Evolutionary conservation across 2,113 vertebrate species (phyloP).

Genomic region (Ursus arctos): DNA sequence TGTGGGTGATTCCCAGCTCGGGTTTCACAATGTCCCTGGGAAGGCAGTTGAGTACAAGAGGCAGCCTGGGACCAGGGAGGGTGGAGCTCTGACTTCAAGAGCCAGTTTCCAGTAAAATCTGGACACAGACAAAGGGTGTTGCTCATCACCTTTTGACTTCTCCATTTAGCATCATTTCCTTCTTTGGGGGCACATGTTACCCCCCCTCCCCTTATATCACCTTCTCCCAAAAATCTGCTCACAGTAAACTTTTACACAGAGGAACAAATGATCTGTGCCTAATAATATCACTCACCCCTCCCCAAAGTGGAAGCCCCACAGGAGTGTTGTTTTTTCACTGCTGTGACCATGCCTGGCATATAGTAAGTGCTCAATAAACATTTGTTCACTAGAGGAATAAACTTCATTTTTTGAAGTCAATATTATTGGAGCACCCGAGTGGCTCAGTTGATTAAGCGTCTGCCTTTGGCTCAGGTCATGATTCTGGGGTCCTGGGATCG

Average conservation of each 20-base stretch:
- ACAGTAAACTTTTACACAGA: background rate
- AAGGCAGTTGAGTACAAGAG: background rate
- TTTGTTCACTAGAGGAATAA: background rate
- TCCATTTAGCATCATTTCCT: background rate
- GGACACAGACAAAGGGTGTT: background rate
- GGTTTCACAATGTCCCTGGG: constrained; percentile 5
- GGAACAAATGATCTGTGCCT: background rate
- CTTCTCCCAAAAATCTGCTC: background rate
- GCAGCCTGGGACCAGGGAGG: background rate
- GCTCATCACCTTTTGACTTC: background rate
- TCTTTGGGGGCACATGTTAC: background rate
- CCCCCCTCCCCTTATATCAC: background rate
- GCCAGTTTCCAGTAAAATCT: background rate
- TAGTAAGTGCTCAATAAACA: background rate
- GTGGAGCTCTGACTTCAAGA: background rate
- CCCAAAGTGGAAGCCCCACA: background rate
- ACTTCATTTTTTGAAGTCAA: background rate
- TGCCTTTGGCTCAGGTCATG: background rate
- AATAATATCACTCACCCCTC: background rate
- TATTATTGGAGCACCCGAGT: background rate
- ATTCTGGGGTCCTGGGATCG: background rate
- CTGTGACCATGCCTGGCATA: background rate
- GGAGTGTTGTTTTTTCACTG: background rate
- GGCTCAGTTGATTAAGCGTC: background rate
- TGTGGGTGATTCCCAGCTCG: background rate